phyloP scores from a whole-genome alignment of 2,888 invertebrate genomes.

The Cosmopolites sordidus region DNA sequence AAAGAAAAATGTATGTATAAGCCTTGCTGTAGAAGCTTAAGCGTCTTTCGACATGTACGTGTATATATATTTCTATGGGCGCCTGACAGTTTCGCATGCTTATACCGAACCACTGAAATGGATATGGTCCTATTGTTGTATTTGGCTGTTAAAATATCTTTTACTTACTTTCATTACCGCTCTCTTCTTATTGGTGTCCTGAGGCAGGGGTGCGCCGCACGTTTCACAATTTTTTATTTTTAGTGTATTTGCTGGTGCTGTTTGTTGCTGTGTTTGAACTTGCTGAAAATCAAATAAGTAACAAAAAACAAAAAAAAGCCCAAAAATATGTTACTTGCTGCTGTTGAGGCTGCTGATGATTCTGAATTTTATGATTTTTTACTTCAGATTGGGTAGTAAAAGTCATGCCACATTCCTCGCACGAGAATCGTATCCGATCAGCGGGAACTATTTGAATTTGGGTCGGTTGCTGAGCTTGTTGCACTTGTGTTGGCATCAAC shows the following conservation, averaged over 20 bases:
- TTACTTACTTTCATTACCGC: conserved; percentile 46
- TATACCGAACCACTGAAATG: no score
- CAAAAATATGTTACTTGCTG: conserved; percentile 12
- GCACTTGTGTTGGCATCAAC: conserved; percentile 33
- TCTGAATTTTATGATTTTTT: conserved; percentile 50
- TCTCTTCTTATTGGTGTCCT: conserved; percentile 48
- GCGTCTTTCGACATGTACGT: no score
- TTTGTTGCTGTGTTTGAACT: conserved; percentile 45
- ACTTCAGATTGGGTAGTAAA: conserved; percentile 46
- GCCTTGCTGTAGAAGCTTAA: no score
- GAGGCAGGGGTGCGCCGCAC: conserved; percentile 47
- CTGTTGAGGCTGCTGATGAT: conserved; percentile 45
- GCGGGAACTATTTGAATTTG: conserved; percentile 60
- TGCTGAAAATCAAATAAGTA: conserved; percentile 16
- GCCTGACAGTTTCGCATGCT: no score
- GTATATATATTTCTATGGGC: no score
- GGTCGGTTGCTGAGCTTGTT: conserved; percentile 47
- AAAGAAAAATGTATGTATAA: no score
- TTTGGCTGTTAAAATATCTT: no score
- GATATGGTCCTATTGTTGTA: no score
- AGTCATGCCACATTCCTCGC: conserved; percentile 48
- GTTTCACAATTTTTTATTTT: conserved; percentile 49
- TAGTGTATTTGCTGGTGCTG: conserved; percentile 41
- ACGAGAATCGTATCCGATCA: conserved; percentile 49
- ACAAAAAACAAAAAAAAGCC: not conserved